A percentile compares a stretch with the other conserved stretches of the same genome.
Evolutionary conservation across 2,113 vertebrate species (phyloP).

Genomic region (Osmerus eperlanus): DNA sequence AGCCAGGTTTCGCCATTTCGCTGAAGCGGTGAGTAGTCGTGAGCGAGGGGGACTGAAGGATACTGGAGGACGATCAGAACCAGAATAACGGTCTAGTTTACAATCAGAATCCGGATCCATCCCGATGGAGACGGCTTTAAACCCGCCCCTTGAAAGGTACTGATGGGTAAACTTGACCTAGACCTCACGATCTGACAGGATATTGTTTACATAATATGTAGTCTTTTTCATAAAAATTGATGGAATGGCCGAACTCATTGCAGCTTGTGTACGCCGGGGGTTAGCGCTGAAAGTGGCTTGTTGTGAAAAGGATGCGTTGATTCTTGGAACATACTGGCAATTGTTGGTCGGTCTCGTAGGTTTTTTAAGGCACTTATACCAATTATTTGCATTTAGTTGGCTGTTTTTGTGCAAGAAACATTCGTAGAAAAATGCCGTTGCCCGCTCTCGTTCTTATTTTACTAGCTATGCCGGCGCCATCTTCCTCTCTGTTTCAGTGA

Average conservation of each 20-base stretch:
- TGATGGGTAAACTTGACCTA: constrained; percentile 63
- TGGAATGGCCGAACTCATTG: not conserved
- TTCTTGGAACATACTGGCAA: not conserved
- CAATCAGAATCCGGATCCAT: constrained; percentile 77
- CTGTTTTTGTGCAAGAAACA: too few relatives aligned
- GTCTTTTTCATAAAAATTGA: constrained; percentile 13
- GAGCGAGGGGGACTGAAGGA: constrained; percentile 39
- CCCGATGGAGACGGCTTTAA: constrained; percentile 75
- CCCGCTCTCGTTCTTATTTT: too few relatives aligned
- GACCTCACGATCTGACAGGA: constrained; percentile 44
- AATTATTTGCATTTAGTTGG: too few relatives aligned
- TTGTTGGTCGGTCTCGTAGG: too few relatives aligned
- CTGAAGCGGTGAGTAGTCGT: constrained; percentile 52
- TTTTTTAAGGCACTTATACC: too few relatives aligned
- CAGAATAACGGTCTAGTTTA: constrained; percentile 56
- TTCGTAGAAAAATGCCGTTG: too few relatives aligned
- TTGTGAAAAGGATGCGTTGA: constrained; percentile 9
- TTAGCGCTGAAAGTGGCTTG: not conserved
- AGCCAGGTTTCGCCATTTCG: constrained; percentile 73
- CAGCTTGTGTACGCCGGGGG: constrained; percentile 13
- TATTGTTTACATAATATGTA: constrained; percentile 45
- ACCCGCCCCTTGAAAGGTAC: constrained; percentile 77
- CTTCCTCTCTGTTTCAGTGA: too few relatives aligned
- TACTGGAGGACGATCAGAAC: constrained; percentile 45
- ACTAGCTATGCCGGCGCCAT: too few relatives aligned